These are phyloP conservation scores for Scelioninae gen. 1 DNA, from an alignment of 2,888 invertebrate species.

Conservation along the genomic window DNA sequence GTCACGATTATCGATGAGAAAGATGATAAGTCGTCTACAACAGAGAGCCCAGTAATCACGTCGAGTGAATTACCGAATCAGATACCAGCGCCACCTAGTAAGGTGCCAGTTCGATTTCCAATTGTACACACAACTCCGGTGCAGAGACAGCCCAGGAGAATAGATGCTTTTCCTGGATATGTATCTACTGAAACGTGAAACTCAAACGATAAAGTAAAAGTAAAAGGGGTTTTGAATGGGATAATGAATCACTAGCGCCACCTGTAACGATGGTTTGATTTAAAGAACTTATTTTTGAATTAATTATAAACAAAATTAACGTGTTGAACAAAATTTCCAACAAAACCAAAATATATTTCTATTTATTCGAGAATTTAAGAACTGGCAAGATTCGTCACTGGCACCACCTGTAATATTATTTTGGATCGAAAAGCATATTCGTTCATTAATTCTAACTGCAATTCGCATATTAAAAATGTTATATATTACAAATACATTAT, in stretches of 20 bases:
- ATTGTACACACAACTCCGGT: conserved; percentile 81
- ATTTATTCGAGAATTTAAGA: no score
- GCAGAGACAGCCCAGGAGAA: conserved; percentile 73
- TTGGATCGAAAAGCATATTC: no score
- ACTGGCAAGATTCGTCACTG: no score
- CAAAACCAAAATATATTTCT: no score
- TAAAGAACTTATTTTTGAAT: not conserved
- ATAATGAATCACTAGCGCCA: not conserved
- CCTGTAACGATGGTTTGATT: not conserved
- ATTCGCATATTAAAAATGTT: no score
- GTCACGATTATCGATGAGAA: conserved; percentile 47
- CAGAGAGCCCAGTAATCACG: conserved; percentile 80
- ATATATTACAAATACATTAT: no score
- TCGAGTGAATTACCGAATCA: conserved; percentile 84
- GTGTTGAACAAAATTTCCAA: no score
- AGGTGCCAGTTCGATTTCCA: conserved; percentile 71
- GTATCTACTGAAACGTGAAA: conserved; percentile 73
- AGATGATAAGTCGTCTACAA: conserved; percentile 72
- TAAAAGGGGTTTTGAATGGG: not conserved
- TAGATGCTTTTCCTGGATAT: conserved; percentile 76
- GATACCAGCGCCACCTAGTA: conserved; percentile 83
- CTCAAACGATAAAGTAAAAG: not conserved
- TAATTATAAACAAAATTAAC: no score
- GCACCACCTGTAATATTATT: no score
- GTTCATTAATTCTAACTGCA: no score